A percentile compares a stretch with the other conserved stretches of the same genome.
Conservation (phyloP, 2,113 vertebrate species). For the Amazona guildingii region DNA sequence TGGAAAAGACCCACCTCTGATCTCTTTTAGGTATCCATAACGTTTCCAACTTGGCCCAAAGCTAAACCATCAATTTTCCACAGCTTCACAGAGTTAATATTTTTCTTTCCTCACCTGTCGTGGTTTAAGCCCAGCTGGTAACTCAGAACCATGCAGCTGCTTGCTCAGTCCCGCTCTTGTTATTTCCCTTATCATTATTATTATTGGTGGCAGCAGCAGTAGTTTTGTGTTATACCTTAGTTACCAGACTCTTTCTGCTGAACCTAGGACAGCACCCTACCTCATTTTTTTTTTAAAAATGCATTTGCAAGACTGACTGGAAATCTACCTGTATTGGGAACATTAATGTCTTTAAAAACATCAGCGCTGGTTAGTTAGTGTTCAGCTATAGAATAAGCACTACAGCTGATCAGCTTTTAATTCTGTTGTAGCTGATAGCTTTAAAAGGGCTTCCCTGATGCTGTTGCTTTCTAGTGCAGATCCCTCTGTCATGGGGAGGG, state of each 20-base stretch:
- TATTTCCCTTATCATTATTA: background rate
- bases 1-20: background rate
- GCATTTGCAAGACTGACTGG: background rate
- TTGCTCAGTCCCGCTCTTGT: background rate
- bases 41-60: background rate
- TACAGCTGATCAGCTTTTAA: background rate
- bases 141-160: background rate
- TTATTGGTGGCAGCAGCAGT: background rate
- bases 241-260: background rate
- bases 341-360: background rate
- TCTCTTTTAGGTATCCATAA: background rate
- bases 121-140: background rate
- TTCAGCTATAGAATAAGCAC: background rate
- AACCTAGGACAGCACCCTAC: background rate
- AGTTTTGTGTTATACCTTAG: background rate
- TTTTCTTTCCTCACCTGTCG: background rate
- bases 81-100: background rate
- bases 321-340: background rate
- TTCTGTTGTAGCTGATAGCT: background rate
- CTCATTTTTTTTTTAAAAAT: background rate
- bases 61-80: background rate
- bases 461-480: background rate
- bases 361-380: background rate
- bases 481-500: background rate
- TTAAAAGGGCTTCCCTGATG: background rate